Conservation (phyloP, 2,888 invertebrate species). For the Mylabris sibirica region DNA sequence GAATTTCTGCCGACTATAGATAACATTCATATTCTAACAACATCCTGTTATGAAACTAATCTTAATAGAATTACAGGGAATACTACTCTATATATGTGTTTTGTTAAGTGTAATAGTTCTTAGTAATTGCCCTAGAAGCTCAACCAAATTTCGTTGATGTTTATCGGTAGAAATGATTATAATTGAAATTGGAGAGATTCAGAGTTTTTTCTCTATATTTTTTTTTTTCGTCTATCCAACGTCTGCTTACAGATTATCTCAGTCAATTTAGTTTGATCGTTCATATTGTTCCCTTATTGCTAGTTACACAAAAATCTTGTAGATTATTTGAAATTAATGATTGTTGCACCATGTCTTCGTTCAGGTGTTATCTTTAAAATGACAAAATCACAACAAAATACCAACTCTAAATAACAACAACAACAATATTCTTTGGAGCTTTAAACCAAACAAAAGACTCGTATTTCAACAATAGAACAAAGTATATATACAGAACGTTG, state of each 20-base stretch:
- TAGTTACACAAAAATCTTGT: neutral
- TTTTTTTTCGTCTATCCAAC: neutral
- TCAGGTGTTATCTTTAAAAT: neutral
- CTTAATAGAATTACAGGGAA: constrained; percentile 38
- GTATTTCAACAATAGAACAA: neutral
- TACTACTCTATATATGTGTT: constrained; percentile 32
- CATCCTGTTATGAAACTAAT: constrained; percentile 39
- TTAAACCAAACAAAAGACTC: neutral
- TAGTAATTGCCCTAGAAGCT: constrained; percentile 35
- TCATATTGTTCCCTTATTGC: neutral
- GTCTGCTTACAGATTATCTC: neutral
- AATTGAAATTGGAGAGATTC: neutral
- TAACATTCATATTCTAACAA: constrained; percentile 40
- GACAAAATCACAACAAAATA: no score
- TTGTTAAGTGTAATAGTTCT: constrained; percentile 37
- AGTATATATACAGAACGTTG: neutral
- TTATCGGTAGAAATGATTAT: constrained; percentile 25
- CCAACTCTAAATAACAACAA: neutral
- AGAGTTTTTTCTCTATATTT: neutral
- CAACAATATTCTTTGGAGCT: neutral
- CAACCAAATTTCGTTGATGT: constrained; percentile 37
- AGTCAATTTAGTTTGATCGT: constrained; percentile 6
- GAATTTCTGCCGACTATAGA: constrained; percentile 39
- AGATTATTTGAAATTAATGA: neutral
- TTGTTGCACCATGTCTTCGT: neutral